Percentiles rank a stretch among this genome's conserved stretches.
Conservation (phyloP, 2,888 invertebrate genomes). For the Eupithecia vulgata region DNA sequence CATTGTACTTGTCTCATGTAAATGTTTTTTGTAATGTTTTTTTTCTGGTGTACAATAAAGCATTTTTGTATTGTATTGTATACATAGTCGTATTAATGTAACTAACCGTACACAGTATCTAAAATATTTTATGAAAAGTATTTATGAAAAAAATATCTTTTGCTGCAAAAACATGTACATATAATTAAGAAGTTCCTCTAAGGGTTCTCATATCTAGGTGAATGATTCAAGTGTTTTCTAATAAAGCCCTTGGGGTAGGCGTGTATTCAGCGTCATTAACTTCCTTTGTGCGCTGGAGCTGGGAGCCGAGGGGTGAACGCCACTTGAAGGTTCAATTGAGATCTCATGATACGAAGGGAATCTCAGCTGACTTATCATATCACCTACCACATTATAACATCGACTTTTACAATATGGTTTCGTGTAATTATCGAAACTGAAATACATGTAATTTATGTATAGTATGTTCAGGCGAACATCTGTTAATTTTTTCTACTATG, state of each 20-base stretch:
- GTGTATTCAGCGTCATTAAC: slow-evolving; percentile 75
- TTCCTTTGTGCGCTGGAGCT: slow-evolving; percentile 67
- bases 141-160: not conserved
- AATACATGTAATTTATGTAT: too few relatives aligned
- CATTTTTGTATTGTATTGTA: too few relatives aligned
- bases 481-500: too few relatives aligned
- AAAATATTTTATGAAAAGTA: not conserved
- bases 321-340: slow-evolving; percentile 75
- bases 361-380: slow-evolving; percentile 37
- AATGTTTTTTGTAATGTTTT: too few relatives aligned
- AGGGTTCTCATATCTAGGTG: slow-evolving; percentile 53
- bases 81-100: too few relatives aligned
- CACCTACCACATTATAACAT: slow-evolving; percentile 27
- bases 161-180: not conserved
- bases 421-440: not conserved
- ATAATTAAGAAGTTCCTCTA: slow-evolving; percentile 46
- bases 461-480: too few relatives aligned
- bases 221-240: slow-evolving; percentile 64
- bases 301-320: slow-evolving; percentile 67
- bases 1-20: too few relatives aligned
- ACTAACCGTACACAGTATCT: not conserved
- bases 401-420: not conserved
- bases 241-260: slow-evolving; percentile 66
- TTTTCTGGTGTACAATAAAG: too few relatives aligned
- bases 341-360: slow-evolving; percentile 59